Conservation (phyloP, 2,888 invertebrate species). For the Anthophora plumipes region DNA sequence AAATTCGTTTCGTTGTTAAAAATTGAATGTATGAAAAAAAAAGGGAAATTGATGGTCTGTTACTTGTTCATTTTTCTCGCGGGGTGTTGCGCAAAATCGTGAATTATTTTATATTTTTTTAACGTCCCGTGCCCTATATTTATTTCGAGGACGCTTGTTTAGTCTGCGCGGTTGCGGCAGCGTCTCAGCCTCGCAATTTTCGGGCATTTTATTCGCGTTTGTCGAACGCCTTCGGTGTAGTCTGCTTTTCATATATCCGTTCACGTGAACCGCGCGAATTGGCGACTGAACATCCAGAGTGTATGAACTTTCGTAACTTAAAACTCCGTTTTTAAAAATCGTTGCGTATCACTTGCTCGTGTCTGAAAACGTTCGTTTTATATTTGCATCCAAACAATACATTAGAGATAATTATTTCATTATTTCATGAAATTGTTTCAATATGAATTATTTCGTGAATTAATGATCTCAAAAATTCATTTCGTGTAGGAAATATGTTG, state of each 20-base stretch:
- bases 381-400: not conserved
- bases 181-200: conserved; percentile 43
- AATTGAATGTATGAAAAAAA: not conserved
- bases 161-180: conserved; percentile 52
- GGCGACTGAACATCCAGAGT: not conserved
- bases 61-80: conserved; percentile 6
- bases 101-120: conserved; percentile 59
- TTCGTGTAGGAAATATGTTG: too few species aligned
- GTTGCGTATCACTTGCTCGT: not conserved
- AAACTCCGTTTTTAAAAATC: not conserved
- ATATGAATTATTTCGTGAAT: too few species aligned
- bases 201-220: conserved; percentile 50
- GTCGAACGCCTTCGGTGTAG: conserved; percentile 8
- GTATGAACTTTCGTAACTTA: conserved; percentile 1
- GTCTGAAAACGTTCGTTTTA: not conserved
- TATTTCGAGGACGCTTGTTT: conserved; percentile 65
- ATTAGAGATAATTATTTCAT: not conserved
- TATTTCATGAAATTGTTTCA: too few species aligned
- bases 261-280: not conserved
- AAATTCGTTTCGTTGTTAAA: conserved; percentile 13
- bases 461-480: too few species aligned
- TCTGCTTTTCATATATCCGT: not conserved
- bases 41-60: not conserved
- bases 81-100: conserved; percentile 4
- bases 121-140: conserved; percentile 50